Conservation (phyloP, 1,140 invertebrate genomes). For the Cydia pomonella region DNA sequence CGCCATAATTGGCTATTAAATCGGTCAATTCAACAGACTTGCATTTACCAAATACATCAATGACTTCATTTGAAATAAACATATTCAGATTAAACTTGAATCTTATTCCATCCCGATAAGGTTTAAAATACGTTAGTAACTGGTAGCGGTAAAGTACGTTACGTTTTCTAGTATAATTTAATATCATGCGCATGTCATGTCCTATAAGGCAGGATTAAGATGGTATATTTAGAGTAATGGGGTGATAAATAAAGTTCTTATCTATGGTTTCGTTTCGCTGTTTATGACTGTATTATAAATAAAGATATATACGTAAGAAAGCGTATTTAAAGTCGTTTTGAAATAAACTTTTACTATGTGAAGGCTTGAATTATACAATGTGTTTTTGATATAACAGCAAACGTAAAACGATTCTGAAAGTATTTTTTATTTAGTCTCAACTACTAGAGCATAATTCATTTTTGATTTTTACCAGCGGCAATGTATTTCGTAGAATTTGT, state of each 20-base stretch:
- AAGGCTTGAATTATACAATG: no score
- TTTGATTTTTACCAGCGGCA: no score
- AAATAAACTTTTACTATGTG: no score
- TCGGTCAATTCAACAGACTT: slow-evolving; percentile 23
- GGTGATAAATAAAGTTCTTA: slow-evolving; percentile 23
- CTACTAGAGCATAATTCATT: no score
- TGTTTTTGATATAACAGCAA: no score
- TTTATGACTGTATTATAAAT: no score
- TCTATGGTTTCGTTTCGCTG: not conserved
- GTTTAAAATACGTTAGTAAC: not conserved
- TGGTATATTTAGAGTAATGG: slow-evolving; percentile 24
- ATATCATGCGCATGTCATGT: not conserved
- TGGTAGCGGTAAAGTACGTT: not conserved
- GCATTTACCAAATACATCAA: slow-evolving; percentile 17
- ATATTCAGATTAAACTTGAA: not conserved
- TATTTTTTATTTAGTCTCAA: no score
- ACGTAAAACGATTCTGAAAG: no score
- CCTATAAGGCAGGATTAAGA: slow-evolving; percentile 11
- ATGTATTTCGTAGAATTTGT: no score
- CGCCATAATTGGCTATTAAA: slow-evolving; percentile 38
- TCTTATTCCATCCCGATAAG: not conserved
- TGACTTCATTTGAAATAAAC: slow-evolving; percentile 23
- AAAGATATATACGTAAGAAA: no score
- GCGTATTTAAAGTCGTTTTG: no score
- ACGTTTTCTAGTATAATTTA: slow-evolving; percentile 21